A percentile compares a stretch with the other conserved stretches of the same genome.
These are phyloP conservation scores for Micrasema longulum DNA, from an alignment of 1,140 invertebrate genomes.

Conservation along the genomic window DNA sequence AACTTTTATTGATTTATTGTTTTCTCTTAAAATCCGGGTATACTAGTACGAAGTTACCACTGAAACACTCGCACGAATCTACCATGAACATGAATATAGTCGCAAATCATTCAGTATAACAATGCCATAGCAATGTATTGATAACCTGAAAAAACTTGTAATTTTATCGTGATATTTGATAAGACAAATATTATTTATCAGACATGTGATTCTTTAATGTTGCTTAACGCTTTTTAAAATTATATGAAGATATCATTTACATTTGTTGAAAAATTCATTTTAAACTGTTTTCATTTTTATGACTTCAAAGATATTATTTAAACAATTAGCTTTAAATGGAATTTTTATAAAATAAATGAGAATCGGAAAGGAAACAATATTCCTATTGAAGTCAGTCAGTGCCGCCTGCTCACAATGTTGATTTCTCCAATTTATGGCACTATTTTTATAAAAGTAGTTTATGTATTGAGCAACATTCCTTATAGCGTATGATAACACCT, in stretches of 20 bases:
- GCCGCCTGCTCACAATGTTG: slow-evolving; percentile 51
- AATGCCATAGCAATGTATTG: no score
- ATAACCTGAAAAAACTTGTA: no score
- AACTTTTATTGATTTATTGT: no score
- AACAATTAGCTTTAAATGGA: slow-evolving; percentile 7
- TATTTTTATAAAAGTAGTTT: slow-evolving; percentile 22
- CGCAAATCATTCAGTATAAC: no score
- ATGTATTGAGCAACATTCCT: slow-evolving; percentile 30
- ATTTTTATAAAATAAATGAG: slow-evolving; percentile 1
- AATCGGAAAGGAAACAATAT: slow-evolving; percentile 24
- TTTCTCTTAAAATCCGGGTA: no score
- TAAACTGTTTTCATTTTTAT: not conserved
- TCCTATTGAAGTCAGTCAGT: slow-evolving; percentile 50
- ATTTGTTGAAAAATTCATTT: slow-evolving; percentile 2
- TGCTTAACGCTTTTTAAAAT: slow-evolving; percentile 16
- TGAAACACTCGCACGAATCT: no score
- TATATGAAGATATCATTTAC: slow-evolving; percentile 6
- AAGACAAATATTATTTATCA: no score
- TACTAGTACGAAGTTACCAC: no score
- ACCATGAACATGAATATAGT: no score
- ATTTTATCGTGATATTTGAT: no score
- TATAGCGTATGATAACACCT: slow-evolving; percentile 26
- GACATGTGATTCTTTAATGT: no score
- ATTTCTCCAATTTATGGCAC: slow-evolving; percentile 33
- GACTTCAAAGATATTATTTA: slow-evolving; percentile 14